Conservation (phyloP, 23 tunicate genomes). For the Oikopleura vanhoeffeni region DNA sequence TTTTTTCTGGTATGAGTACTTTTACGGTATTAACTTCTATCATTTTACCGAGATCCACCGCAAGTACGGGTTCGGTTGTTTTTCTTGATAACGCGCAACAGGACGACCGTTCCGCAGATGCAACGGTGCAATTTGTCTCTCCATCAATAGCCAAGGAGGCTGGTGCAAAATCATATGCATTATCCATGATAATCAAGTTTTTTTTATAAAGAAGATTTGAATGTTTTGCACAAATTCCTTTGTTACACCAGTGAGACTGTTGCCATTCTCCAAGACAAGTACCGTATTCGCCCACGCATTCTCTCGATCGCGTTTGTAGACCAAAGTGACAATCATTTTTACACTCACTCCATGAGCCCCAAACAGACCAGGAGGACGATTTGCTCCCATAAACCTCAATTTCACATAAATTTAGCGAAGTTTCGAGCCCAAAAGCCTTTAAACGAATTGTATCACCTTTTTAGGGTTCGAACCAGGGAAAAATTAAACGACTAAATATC, state of each 20-base stretch:
- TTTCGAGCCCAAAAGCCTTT: neutral
- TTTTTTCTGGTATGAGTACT: neutral
- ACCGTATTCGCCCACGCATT: neutral
- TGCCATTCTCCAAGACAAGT: neutral
- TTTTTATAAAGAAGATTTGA: neutral
- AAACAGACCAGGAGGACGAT: neutral
- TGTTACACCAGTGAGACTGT: neutral
- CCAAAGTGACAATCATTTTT: conserved; percentile 14
- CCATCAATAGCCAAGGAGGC: neutral
- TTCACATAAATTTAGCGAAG: neutral
- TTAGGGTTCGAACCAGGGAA: too few relatives aligned
- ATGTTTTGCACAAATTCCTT: neutral
- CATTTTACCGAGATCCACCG: neutral
- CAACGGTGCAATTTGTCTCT: neutral
- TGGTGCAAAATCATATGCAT: conserved; percentile 2
- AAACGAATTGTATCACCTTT: neutral
- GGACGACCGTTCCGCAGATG: neutral
- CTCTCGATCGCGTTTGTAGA: neutral
- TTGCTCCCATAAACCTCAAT: neutral
- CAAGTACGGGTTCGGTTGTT: neutral
- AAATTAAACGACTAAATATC: too few relatives aligned
- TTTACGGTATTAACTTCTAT: neutral
- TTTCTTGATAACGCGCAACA: neutral
- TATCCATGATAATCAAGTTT: neutral
- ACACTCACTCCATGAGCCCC: neutral